Percentiles rank a stretch among this genome's conserved stretches.
Evolutionary conservation across 2,113 vertebrate species (phyloP).

Genomic region (Lucifuga dentata): DNA sequence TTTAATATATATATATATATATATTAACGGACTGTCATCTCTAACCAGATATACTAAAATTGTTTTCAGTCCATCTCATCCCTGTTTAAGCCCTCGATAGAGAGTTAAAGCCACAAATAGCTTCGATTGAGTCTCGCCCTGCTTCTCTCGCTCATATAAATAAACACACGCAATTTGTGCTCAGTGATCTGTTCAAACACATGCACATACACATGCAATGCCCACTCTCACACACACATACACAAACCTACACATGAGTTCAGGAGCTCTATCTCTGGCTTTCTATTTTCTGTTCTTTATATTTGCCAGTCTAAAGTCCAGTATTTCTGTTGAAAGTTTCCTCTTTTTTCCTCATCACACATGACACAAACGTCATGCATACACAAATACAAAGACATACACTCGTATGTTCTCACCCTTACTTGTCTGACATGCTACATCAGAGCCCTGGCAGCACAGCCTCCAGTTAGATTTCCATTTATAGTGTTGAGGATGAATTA

Average conservation of each 20-base stretch:
- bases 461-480: slow-evolving; percentile 65
- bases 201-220: slow-evolving; percentile 26
- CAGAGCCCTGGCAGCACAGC: slow-evolving; percentile 33
- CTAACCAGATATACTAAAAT: background rate
- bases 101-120: slow-evolving; percentile 55
- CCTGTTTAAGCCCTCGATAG: slow-evolving; percentile 12
- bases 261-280: slow-evolving; percentile 17
- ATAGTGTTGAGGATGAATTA: slow-evolving; percentile 63
- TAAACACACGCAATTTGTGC: slow-evolving; percentile 38
- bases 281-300: slow-evolving; percentile 3
- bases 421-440: slow-evolving; percentile 60
- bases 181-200: slow-evolving; percentile 53
- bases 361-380: background rate
- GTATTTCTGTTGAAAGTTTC: slow-evolving; percentile 15
- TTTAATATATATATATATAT: slow-evolving; percentile 2
- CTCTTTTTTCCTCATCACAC: background rate
- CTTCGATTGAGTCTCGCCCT: slow-evolving; percentile 16
- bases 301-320: background rate
- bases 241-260: background rate
- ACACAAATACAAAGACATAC: slow-evolving; percentile 7
- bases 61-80: slow-evolving; percentile 28
- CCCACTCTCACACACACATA: slow-evolving; percentile 26
- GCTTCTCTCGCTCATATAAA: slow-evolving; percentile 41
- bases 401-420: slow-evolving; percentile 20
- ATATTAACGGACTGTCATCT: slow-evolving; percentile 16